Base-by-base conservation (phyloP, 2,888 invertebrate genomes). In the Hyalella azteca region DNA sequence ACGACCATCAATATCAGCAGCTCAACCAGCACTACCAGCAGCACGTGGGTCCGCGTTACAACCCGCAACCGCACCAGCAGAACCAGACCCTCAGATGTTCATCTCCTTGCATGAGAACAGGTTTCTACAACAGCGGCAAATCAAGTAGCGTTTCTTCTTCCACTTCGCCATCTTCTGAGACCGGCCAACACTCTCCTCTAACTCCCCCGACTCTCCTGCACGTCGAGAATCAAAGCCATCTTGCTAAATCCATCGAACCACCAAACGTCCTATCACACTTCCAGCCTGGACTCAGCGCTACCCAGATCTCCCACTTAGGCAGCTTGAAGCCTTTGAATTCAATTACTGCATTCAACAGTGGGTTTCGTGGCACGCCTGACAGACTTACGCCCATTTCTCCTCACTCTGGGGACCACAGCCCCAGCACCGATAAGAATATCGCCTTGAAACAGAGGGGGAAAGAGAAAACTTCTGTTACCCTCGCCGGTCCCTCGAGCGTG, bases 101-200 rank as follows among this genome's bases (percentile, higher is more conserved):
- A 2, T 39, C 66, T 19, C 9, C 32, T 66, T 32, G 66, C n/a
- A 66, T 66, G 66, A 66, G 19, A 9, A 15, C 36, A 3, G 36
- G 19, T 41, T 75, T n/a, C 75, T 75, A n/a, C 26, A 3, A 32
- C 1, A 40, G 13, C 36, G 45, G n/a, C 45, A 75, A 41, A 19
- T 22, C n/a, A n/a, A 45, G 75, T 22, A 66, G 39, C 26, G 3
- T 66, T 4, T 75, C 75, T 1, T n/a, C 39, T 13, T 39, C 73
- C 7, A 75, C 75, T 2, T 75, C 75, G 5, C 75, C 75, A n/a
- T 40, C 75, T 26, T 75, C 75, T 22, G 75, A 75, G n/a, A 41
- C 45, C 4, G 45, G 75, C 4, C 75, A 75, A 75, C n/a, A 22
- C 36, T 45, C 40, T 5, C 75, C 75, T 26, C 45, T 75, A 19